Evolutionary conservation across 1,140 invertebrate genomes (phyloP).

Genomic region (Brachionus rotundiformis): DNA sequence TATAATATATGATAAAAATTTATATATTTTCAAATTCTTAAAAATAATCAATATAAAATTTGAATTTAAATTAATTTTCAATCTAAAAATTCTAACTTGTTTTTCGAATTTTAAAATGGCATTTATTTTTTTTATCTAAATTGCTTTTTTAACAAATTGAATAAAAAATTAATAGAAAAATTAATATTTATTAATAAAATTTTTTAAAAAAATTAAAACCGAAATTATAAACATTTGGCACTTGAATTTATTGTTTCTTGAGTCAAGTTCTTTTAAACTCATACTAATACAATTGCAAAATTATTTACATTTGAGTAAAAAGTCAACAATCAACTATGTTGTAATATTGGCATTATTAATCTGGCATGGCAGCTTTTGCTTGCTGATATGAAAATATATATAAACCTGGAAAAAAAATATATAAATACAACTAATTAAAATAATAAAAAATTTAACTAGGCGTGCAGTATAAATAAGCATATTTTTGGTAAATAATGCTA

Average conservation of each 20-base stretch:
- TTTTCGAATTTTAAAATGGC: too few relatives aligned
- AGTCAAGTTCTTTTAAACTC: conserved; percentile 2
- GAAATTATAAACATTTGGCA: conserved; percentile 26
- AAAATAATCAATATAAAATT: too few relatives aligned
- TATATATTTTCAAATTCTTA: too few relatives aligned
- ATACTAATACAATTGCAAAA: not conserved
- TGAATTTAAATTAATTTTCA: too few relatives aligned
- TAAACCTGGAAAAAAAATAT: conserved; percentile 24
- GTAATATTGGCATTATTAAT: not conserved
- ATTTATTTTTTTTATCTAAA: too few relatives aligned
- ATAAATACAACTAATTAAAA: not conserved
- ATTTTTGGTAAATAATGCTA: not conserved
- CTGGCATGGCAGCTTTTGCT: conserved; percentile 28
- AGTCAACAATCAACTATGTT: not conserved
- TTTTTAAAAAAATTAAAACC: not conserved
- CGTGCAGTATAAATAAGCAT: not conserved
- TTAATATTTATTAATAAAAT: not conserved
- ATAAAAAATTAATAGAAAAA: not conserved
- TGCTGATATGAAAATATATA: conserved; percentile 41
- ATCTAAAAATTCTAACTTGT: too few relatives aligned
- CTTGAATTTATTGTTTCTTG: conserved; percentile 6
- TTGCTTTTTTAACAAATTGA: too few relatives aligned
- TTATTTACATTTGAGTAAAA: conserved; percentile 32
- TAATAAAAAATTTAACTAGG: not conserved
- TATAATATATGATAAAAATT: too few relatives aligned